Conservation (phyloP, 2,797 vertebrate genomes). For the Schizopygopsis pylzovi region DNA sequence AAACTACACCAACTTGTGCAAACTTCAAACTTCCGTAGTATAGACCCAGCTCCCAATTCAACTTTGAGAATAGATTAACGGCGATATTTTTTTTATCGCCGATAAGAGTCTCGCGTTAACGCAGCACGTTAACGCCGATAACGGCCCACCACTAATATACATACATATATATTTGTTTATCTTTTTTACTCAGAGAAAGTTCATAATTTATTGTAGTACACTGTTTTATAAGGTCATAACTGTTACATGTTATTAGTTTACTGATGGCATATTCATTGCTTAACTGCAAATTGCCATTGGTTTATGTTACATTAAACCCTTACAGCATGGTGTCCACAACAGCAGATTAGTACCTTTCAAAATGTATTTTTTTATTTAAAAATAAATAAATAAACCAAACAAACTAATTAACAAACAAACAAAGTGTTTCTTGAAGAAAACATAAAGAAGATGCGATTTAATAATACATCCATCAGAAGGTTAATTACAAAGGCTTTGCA, state of each 20-base stretch:
- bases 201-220: not conserved
- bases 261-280: not conserved
- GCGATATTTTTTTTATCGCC: no score
- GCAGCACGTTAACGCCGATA: no score
- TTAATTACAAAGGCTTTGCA: not conserved
- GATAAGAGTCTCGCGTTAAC: no score
- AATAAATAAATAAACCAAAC: not conserved
- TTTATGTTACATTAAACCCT: not conserved
- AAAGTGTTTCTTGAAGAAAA: not conserved
- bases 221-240: not conserved
- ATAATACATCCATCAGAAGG: not conserved
- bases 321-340: not conserved
- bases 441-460: not conserved
- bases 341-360: not conserved
- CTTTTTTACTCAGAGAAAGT: not conserved
- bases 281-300: not conserved
- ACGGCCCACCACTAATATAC: no score
- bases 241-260: not conserved
- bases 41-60: no score
- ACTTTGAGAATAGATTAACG: no score
- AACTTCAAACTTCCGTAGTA: no score
- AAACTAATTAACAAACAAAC: not conserved
- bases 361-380: no score
- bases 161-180: no score
- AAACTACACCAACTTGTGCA: no score